Evolutionary conservation across 2,797 vertebrate genomes (phyloP).

Genomic region (Holocentrus rufus): DNA sequence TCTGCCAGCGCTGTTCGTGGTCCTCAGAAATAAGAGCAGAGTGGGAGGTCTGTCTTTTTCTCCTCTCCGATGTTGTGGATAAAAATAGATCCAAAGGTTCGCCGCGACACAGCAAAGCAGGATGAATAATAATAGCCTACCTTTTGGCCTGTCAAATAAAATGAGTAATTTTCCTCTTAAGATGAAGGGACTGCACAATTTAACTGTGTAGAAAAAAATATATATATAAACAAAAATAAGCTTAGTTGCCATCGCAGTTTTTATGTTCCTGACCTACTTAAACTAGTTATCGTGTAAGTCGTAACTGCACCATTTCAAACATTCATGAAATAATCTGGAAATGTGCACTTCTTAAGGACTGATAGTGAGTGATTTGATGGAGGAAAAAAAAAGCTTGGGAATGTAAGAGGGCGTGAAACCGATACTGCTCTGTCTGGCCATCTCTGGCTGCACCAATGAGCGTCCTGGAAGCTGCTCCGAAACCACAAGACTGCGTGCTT

Average conservation of each 20-base stretch:
- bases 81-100: conserved; percentile 57
- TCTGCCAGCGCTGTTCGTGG: neutral
- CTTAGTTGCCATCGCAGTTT: no score
- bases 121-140: neutral
- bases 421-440: conserved; percentile 66
- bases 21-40: conserved; percentile 2
- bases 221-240: no score
- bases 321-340: no score
- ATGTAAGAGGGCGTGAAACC: conserved; percentile 58
- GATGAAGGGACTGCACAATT: no score
- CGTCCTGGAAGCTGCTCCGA: conserved; percentile 41
- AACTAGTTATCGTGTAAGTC: no score
- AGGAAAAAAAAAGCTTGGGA: conserved; percentile 2
- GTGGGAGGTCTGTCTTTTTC: conserved; percentile 34
- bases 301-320: no score
- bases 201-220: neutral
- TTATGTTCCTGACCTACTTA: neutral
- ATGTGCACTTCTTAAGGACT: no score
- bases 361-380: neutral
- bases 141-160: neutral
- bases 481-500: conserved; percentile 40
- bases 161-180: neutral
- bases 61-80: conserved; percentile 29
- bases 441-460: conserved; percentile 60
- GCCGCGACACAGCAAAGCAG: neutral